Conservation (phyloP, 2,797 vertebrate genomes). For the Xenopus petersii region DNA sequence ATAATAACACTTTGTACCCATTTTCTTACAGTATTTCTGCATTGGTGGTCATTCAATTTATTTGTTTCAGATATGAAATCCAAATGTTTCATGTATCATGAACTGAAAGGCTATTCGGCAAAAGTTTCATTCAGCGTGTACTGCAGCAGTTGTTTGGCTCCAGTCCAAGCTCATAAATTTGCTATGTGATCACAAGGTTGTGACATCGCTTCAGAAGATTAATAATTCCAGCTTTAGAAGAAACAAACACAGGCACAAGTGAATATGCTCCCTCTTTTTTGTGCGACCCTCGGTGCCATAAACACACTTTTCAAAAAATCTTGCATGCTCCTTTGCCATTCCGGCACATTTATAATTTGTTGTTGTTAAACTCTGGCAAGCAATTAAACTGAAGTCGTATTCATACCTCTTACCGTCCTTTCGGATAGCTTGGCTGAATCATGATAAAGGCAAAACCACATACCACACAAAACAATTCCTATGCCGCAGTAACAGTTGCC, state of each 20-base stretch:
- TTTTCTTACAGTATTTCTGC: constrained; percentile 14
- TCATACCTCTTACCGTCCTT: constrained; percentile 19
- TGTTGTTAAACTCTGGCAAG: constrained; percentile 31
- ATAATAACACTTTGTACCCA: too few species aligned
- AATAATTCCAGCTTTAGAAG: constrained; percentile 46
- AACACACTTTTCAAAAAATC: constrained; percentile 26
- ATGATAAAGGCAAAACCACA: constrained; percentile 15
- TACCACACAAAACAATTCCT: constrained; percentile 39
- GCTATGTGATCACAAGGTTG: constrained; percentile 48
- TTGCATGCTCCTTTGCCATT: background rate
- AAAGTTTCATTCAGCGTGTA: constrained; percentile 36
- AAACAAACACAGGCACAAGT: constrained; percentile 47
- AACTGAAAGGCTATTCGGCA: constrained; percentile 17
- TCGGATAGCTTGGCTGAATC: constrained; percentile 30
- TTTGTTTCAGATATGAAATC: constrained; percentile 35
- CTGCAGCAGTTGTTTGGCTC: constrained; percentile 35
- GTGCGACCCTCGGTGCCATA: constrained; percentile 35
- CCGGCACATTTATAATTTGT: constrained; percentile 30
- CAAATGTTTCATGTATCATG: constrained; percentile 39
- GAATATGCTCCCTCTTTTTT: constrained; percentile 35
- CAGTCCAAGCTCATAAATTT: constrained; percentile 48
- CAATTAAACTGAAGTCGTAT: constrained; percentile 9
- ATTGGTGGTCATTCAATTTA: constrained; percentile 18
- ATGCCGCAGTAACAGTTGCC: constrained; percentile 32
- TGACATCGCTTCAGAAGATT: constrained; percentile 48